phyloP scores from a whole-genome alignment of 2,113 vertebrate species.

The Pipa parva region DNA sequence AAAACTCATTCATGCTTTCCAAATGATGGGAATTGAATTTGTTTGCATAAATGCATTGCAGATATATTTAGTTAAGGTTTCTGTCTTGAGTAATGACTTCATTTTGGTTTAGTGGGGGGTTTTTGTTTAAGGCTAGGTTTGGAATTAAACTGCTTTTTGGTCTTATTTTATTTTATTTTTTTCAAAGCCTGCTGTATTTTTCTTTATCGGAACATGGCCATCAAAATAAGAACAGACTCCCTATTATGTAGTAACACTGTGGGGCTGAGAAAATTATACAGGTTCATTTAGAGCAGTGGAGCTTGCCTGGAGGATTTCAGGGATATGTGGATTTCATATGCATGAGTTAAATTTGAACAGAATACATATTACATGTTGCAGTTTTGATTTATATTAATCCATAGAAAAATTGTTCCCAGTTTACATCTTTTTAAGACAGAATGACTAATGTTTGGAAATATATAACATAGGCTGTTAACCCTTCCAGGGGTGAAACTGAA shows the following conservation, averaged over 20 bases:
- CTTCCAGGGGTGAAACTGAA: too few relatives aligned
- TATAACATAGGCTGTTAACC: background rate
- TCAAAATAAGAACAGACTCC: constrained; percentile 22
- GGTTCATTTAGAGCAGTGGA: constrained; percentile 27
- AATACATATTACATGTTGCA: constrained; percentile 24
- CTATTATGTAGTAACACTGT: constrained; percentile 37
- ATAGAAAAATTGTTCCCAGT: background rate
- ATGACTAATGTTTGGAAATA: background rate
- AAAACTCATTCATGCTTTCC: constrained; percentile 45
- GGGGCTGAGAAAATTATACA: constrained; percentile 37
- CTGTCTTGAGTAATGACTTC: constrained; percentile 46
- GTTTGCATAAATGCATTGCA: constrained; percentile 49
- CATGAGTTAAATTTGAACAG: constrained; percentile 18
- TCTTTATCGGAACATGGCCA: background rate
- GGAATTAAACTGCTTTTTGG: constrained; percentile 4
- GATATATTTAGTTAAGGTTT: constrained; percentile 47
- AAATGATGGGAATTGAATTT: constrained; percentile 50
- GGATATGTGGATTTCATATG: constrained; percentile 37
- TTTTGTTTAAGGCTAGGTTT: constrained; percentile 7
- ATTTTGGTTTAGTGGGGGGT: constrained; percentile 47
- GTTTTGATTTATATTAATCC: constrained; percentile 4
- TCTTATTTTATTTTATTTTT: background rate
- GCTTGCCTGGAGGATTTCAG: constrained; percentile 34
- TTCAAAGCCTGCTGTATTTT: background rate
- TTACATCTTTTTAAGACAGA: background rate